phyloP scores from a whole-genome alignment of 2,797 vertebrate species.

The Otus scops region DNA sequence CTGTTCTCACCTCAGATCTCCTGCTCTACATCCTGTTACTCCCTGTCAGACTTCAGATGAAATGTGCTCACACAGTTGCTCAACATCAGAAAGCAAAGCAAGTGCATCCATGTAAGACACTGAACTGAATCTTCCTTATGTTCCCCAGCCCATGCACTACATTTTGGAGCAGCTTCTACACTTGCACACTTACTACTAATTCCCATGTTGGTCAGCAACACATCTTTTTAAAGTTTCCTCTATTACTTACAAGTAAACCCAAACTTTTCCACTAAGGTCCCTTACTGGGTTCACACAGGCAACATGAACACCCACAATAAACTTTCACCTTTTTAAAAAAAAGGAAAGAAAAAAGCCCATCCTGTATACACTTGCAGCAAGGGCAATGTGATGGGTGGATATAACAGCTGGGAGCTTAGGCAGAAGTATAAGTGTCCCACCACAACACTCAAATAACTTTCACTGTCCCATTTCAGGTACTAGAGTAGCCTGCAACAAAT shows the following conservation, averaged over 20 bases:
- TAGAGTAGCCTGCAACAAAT: not conserved
- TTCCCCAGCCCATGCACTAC: not conserved
- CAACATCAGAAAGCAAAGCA: not conserved
- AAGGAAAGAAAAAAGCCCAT: not conserved
- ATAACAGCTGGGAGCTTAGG: not conserved
- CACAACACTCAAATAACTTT: not conserved
- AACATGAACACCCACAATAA: not conserved
- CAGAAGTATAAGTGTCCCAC: not conserved
- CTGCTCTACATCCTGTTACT: not conserved
- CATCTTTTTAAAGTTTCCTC: not conserved
- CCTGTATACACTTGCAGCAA: not conserved
- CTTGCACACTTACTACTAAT: not conserved
- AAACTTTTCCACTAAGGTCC: not conserved
- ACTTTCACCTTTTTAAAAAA: not conserved
- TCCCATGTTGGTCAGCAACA: not conserved
- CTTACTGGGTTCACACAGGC: not conserved
- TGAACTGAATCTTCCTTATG: not conserved
- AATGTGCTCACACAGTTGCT: not conserved
- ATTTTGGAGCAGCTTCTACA: not conserved
- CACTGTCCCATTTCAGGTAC: not conserved
- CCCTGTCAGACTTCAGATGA: not conserved
- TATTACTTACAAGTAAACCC: not conserved
- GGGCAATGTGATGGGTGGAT: not conserved
- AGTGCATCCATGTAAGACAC: fast-evolving
- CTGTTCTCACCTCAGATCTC: not conserved